Conservation (phyloP, 2,888 invertebrate species). For the Sabatieria punctata region DNA sequence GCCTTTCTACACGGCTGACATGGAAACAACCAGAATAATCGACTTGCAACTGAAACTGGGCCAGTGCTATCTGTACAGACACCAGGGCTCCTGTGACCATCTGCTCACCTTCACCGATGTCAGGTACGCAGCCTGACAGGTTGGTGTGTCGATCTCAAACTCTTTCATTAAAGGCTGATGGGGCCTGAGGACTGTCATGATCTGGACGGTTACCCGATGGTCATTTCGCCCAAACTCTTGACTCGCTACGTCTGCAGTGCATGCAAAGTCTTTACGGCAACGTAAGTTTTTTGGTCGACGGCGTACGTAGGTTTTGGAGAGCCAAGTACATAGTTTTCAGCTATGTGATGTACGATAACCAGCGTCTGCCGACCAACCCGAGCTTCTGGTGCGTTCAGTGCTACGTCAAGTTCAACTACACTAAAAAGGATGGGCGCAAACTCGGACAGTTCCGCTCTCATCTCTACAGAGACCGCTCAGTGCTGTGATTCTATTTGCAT, state of each 20-base stretch:
- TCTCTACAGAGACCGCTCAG: too few species aligned
- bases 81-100: constrained; percentile 83
- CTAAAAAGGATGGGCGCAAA: constrained; percentile 47
- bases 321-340: too few species aligned
- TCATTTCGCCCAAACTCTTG: constrained; percentile 13
- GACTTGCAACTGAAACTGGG: constrained; percentile 45
- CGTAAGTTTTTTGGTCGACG: constrained; percentile 4
- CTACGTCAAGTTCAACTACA: constrained; percentile 54
- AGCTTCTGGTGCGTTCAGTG: constrained; percentile 61
- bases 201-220: constrained; percentile 23
- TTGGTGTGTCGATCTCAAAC: too few species aligned
- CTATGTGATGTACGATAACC: constrained; percentile 51
- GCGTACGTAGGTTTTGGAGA: too few species aligned
- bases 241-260: constrained; percentile 23
- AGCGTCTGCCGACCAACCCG: constrained; percentile 54
- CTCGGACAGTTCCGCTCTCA: constrained; percentile 54
- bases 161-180: too few species aligned
- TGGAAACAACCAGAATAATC: constrained; percentile 43
- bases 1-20: constrained; percentile 39
- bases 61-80: constrained; percentile 62
- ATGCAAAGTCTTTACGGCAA: constrained; percentile 20
- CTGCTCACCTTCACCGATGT: constrained; percentile 60
- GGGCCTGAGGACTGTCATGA: constrained; percentile 22
- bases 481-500: too few species aligned
- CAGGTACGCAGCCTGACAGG: too few species aligned